Evolutionary conservation across 2,888 invertebrate genomes (phyloP).

Genomic region (Philonicus albiceps): DNA sequence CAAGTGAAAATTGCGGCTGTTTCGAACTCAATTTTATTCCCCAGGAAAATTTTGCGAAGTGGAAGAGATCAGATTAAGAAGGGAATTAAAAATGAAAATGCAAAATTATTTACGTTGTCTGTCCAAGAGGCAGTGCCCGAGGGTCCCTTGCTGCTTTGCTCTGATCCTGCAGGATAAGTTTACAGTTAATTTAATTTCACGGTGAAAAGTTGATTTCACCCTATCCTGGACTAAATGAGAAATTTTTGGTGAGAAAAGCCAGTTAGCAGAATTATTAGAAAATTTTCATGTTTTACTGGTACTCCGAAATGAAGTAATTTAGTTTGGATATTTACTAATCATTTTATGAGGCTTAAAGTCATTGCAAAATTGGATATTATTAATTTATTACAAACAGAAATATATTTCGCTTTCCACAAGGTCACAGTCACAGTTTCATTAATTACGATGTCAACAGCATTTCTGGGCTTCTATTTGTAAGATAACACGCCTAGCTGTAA

Average conservation of each 20-base stretch:
- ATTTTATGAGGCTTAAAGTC: neutral
- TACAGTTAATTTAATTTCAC: neutral
- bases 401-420: neutral
- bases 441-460: neutral
- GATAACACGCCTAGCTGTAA: neutral
- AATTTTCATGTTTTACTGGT: neutral
- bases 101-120: conserved; percentile 2
- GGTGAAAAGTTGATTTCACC: neutral
- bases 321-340: neutral
- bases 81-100: neutral
- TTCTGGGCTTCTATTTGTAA: neutral
- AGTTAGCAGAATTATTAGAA: neutral
- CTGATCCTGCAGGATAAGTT: neutral
- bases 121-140: neutral
- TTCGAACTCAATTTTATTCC: conserved; percentile 18
- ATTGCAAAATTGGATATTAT: neutral
- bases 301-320: neutral
- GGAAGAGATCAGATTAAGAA: conserved; percentile 26
- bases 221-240: neutral
- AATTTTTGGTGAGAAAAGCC: neutral
- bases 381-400: neutral
- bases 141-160: neutral
- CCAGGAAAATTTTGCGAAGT: conserved; percentile 4
- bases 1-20: conserved; percentile 21
- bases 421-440: neutral